Evolutionary conservation across 2,888 invertebrate genomes (phyloP).

Genomic region (Pollenia amentaria): DNA sequence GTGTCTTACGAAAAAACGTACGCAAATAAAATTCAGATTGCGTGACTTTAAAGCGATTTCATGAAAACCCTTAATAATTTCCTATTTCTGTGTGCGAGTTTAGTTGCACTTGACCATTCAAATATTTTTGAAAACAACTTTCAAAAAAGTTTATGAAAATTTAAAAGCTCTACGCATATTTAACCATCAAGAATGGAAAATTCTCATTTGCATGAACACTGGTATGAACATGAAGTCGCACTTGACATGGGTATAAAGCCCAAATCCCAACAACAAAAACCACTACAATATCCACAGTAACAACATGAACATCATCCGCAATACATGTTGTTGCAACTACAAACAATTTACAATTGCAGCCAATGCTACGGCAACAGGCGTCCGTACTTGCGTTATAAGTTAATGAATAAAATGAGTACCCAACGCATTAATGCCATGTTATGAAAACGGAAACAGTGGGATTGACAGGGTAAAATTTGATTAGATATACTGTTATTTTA

Average conservation of each 20-base stretch:
- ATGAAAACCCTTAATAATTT: no score
- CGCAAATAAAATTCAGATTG: no score
- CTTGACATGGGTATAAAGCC: constrained; percentile 48
- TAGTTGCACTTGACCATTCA: no score
- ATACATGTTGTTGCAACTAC: background rate
- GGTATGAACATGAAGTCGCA: constrained; percentile 36
- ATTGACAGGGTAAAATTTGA: no score
- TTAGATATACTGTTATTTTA: no score
- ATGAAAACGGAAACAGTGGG: background rate
- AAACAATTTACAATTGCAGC: background rate
- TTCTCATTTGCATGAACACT: constrained; percentile 43
- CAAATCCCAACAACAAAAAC: background rate
- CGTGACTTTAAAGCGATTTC: no score
- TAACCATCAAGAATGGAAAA: constrained; percentile 21
- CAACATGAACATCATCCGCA: background rate
- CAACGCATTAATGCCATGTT: background rate
- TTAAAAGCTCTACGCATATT: constrained; percentile 25
- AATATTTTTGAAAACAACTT: no score
- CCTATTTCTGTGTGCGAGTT: no score
- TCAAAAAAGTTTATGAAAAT: background rate
- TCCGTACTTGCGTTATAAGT: background rate
- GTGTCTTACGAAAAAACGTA: no score
- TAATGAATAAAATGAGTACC: constrained; percentile 5
- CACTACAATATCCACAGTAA: background rate
- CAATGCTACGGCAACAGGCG: constrained; percentile 3